phyloP scores from a whole-genome alignment of 2,888 invertebrate genomes.

The Orthosia gracilis region DNA sequence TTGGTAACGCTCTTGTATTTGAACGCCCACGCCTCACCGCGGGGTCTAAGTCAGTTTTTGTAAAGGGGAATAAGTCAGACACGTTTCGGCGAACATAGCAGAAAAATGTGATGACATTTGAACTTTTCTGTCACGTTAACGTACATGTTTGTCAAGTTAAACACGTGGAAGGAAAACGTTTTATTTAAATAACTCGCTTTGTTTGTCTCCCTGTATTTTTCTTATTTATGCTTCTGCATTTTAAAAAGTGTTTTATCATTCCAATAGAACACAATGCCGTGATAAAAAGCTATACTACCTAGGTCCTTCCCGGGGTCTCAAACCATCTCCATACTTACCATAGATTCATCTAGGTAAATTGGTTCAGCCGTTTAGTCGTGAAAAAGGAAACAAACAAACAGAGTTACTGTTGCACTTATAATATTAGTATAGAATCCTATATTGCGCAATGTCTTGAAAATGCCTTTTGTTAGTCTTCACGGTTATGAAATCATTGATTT shows the following conservation, averaged over 20 bases:
- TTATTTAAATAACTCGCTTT: constrained; percentile 27
- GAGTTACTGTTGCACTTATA: no score
- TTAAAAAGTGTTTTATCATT: no score
- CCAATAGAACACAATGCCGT: no score
- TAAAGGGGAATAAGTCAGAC: constrained; percentile 6
- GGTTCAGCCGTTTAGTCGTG: no score
- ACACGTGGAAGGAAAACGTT: constrained; percentile 44
- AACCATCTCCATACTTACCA: no score
- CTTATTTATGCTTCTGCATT: neutral
- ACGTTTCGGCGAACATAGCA: constrained; percentile 25
- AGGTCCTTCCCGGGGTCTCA: no score
- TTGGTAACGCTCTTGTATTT: constrained; percentile 23
- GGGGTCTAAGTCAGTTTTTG: constrained; percentile 5
- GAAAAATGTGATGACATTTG: constrained; percentile 45
- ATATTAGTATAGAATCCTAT: no score
- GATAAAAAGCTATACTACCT: no score
- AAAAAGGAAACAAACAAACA: no score
- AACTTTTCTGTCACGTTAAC: constrained; percentile 48
- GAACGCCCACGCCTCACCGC: constrained; percentile 14
- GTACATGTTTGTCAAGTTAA: constrained; percentile 27
- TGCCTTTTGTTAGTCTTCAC: neutral
- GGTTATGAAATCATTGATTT: neutral
- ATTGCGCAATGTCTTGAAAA: neutral
- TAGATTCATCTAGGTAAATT: no score
- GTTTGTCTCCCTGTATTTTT: neutral